Evolutionary conservation across 2,888 invertebrate species (phyloP), one percentile per base, ranked within the genome.

Genomic region (Caenorhabditis sp.): DNA sequence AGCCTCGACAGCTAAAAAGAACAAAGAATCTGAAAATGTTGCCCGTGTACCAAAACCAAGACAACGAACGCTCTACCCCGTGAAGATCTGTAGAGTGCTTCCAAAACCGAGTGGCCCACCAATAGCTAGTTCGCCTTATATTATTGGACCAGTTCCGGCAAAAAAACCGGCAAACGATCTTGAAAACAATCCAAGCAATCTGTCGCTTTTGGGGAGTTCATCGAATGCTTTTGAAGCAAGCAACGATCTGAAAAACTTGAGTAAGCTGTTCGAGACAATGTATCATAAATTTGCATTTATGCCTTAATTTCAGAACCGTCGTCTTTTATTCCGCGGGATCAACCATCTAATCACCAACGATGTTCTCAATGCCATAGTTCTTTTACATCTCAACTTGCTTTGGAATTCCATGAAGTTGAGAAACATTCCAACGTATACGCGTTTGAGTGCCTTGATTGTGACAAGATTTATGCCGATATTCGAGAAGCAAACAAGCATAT

Each of bases 401-500:
- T 72, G 35, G 64, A 64, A 32, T 72, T 72, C 35, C 71, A 72
- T 24, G 71, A 72, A 56, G 56, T 64, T 11, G 71, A 72, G 15
- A 55, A 37, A n/a, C 71, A 72, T 28, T 5, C 64, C 5, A 2
- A 55, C 18, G 22, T 20, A 1, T 72, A 28, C n/a, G 62, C 53
- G 20, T 72, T 47, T 35, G 24, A 64, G 44, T 72, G 71, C 18
- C 5, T 0, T 2, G 8, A 32, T 0, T 72, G 71, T 24, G 13
- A 35, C 1, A 51, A 61, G 1, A 28, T 24, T 9, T 55, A 28
- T 61, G 62, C 47, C 8, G n/a, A 58, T 15, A 58, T 69, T 20
- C 6, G 15, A 3, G 40, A 64, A 0, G 32, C 26, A 9, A 64
- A 22, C 35, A 64, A 35, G 35, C 64, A 64, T 28, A 26, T 69